Conservation (phyloP, 1,140 invertebrate species). For the Branchinecta lynchi region DNA sequence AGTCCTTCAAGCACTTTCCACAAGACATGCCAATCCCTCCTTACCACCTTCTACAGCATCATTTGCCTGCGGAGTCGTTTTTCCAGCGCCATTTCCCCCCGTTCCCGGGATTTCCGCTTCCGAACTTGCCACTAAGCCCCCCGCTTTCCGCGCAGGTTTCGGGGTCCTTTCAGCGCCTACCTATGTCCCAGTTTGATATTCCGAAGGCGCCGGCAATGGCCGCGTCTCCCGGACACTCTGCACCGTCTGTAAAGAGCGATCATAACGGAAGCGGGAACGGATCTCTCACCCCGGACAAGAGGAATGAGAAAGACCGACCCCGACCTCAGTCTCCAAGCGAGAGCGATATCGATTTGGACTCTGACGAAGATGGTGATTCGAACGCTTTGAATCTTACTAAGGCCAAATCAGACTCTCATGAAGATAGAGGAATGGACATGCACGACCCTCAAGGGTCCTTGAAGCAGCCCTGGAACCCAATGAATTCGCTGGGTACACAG, state of each 20-base stretch:
- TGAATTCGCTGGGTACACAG: constrained; percentile 62
- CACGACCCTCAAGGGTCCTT: constrained; percentile 70
- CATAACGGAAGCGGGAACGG: constrained; percentile 38
- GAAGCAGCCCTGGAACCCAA: constrained; percentile 79
- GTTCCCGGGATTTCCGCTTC: constrained; percentile 31
- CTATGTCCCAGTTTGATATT: not conserved
- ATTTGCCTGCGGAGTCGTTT: constrained; percentile 19
- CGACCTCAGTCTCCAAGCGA: not conserved
- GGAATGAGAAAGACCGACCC: not conserved
- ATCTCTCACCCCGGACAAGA: not conserved
- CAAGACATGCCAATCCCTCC: not conserved
- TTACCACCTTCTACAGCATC: not conserved
- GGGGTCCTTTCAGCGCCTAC: constrained; percentile 25
- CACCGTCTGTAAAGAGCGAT: constrained; percentile 37
- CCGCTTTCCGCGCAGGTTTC: constrained; percentile 24
- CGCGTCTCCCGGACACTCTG: constrained; percentile 24
- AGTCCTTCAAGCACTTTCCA: not conserved
- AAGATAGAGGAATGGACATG: constrained; percentile 20
- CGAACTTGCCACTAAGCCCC: constrained; percentile 28
- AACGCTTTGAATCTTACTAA: constrained; percentile 51
- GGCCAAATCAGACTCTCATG: constrained; percentile 22
- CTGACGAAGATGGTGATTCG: constrained; percentile 26
- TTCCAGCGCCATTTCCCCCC: constrained; percentile 44
- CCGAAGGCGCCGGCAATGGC: not conserved
- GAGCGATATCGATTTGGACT: constrained; percentile 21